Evolutionary conservation across 1,140 invertebrate species (phyloP), one percentile per base, ranked within the genome.

Genomic region (Aphis gossypii): DNA sequence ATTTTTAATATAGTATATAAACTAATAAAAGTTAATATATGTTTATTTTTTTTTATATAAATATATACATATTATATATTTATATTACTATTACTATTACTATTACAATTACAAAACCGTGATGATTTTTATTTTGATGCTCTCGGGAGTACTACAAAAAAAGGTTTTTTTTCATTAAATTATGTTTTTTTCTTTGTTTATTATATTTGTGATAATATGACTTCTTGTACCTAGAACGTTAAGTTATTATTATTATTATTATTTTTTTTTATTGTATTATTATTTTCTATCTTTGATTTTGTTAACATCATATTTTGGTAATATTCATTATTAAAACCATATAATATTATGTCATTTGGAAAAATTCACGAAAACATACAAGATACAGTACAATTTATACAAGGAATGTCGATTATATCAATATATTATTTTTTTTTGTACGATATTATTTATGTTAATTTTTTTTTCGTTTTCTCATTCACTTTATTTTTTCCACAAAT

Each of bases 221-320:
- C 60, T 76, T 76, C 30, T 76, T 18, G 60, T 76, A 18, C n/a
- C 5, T 76, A 76, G 60, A 76, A 76, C 60, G n/a, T 76, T n/a
- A 76, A 35, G n/a, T 76, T n/a, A 76, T n/a, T 76, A 76, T 76
- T 68, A 68, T 60, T 56, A 56, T 3, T 41, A 41, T 41, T 41
- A 41, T 41, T 76, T 76, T 4, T 51, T 51, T 51, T 76, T n/a
- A n/a, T n/a, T 76, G 60, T 76, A 76, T 76, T 76, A 76, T 76
- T n/a, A 76, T 76, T 76, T 76, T 76, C 60, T 76, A 76, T 76
- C 30, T 76, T 76, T 76, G 60, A 76, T n/a, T 76, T 76, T 76
- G 60, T 76, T 76, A 76, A 76, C 14, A 76, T n/a, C 30, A n/a
- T 76, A 76, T 76, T 76, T 76, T 76, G n/a, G 60, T 76, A n/a